A percentile compares a stretch with the other conserved stretches of the same genome.
Conservation (phyloP, 2,888 invertebrate species). For the Microdon myrmicae region DNA sequence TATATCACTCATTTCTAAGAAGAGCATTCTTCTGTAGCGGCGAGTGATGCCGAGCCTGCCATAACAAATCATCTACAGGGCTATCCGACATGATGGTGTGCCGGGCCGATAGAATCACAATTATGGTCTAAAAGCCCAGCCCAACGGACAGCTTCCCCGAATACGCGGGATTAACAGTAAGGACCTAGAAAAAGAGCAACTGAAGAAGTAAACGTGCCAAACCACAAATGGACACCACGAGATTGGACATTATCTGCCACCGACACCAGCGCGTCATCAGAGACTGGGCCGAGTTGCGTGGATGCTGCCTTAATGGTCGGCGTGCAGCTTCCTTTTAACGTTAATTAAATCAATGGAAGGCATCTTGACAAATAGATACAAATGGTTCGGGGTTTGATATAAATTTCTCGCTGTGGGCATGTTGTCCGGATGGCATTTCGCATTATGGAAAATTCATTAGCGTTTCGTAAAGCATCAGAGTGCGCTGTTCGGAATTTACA, state of each 20-base stretch:
- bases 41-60: conserved; percentile 32
- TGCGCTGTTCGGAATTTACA: conserved; percentile 38
- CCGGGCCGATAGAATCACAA: conserved; percentile 43
- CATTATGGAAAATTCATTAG: conserved; percentile 52
- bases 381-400: conserved; percentile 44
- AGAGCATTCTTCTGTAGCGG: conserved; percentile 27
- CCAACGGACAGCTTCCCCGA: conserved; percentile 35
- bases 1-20: conserved; percentile 49
- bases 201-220: no score
- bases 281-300: conserved; percentile 16
- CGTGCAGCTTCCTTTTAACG: conserved; percentile 49
- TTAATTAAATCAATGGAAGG: conserved; percentile 52
- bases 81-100: conserved; percentile 11
- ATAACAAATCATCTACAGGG: conserved; percentile 31
- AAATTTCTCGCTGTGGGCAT: conserved; percentile 43
- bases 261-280: background rate
- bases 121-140: conserved; percentile 45
- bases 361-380: conserved; percentile 53
- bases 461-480: conserved; percentile 33
- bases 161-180: conserved; percentile 36
- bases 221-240: conserved; percentile 43
- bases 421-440: conserved; percentile 44
- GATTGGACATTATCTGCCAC: no score
- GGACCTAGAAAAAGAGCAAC: no score
- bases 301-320: conserved; percentile 44